These are phyloP conservation scores for Pandemis corylana DNA, from an alignment of 2,888 invertebrate genomes.

Conservation along the genomic window DNA sequence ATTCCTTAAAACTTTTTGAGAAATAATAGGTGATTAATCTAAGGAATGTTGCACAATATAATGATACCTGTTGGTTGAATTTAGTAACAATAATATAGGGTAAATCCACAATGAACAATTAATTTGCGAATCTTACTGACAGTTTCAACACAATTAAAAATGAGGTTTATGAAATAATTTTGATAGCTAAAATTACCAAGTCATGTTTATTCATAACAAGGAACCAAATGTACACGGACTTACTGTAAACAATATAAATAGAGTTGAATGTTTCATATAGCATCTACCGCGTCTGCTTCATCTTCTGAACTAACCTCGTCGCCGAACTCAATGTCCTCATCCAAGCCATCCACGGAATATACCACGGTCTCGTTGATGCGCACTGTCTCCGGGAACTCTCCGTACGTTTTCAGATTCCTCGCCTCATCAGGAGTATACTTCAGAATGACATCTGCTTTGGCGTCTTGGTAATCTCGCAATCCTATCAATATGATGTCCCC, in stretches of 20 bases:
- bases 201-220: conserved; percentile 73
- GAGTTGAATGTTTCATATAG: conserved; percentile 79
- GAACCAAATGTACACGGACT: conserved; percentile 81
- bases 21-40: conserved; percentile 50
- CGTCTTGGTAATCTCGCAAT: conserved; percentile 98
- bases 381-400: conserved; percentile 99
- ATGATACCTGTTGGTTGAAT: conserved; percentile 44
- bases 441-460: conserved; percentile 99
- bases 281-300: conserved; percentile 91
- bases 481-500: conserved; percentile 99
- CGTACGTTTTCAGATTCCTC: conserved; percentile 98
- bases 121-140: conserved; percentile 55
- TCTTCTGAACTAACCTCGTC: conserved; percentile 97
- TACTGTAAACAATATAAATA: conserved; percentile 74
- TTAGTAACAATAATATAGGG: conserved; percentile 47
- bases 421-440: conserved; percentile 99
- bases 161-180: conserved; percentile 63
- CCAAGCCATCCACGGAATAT: conserved; percentile 97
- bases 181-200: conserved; percentile 71
- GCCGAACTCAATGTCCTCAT: conserved; percentile 98
- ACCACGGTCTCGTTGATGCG: conserved; percentile 98
- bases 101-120: conserved; percentile 57
- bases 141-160: conserved; percentile 53
- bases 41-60: conserved; percentile 77
- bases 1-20: conserved; percentile 67